Percentiles rank a stretch among this genome's conserved stretches.
These are phyloP conservation scores for Chitala chitala DNA, from an alignment of 2,113 vertebrate genomes.

Conservation along the genomic window DNA sequence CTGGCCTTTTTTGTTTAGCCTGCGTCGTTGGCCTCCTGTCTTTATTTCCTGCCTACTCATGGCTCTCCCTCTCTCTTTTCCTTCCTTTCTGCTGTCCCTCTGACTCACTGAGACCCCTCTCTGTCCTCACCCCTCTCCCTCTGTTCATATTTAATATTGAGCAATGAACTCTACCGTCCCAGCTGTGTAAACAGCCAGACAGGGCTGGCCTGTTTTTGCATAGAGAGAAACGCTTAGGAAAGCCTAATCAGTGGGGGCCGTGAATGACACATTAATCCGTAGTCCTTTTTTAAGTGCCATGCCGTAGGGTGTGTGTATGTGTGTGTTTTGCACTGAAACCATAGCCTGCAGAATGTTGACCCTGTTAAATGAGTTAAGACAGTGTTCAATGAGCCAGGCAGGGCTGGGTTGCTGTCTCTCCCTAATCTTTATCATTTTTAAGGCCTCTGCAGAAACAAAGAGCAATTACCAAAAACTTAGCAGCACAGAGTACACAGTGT, in stretches of 20 bases:
- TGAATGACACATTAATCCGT: constrained; percentile 36
- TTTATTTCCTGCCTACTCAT: not conserved
- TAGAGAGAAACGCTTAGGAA: constrained; percentile 37
- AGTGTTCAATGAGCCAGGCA: not conserved
- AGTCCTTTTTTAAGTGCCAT: constrained; percentile 48
- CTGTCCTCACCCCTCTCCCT: not conserved
- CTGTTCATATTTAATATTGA: constrained; percentile 66
- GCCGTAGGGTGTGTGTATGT: constrained; percentile 27
- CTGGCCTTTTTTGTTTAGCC: constrained; percentile 20
- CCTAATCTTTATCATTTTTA: not conserved
- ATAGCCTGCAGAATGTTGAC: constrained; percentile 58
- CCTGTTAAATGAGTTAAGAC: constrained; percentile 24
- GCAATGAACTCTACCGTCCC: constrained; percentile 62
- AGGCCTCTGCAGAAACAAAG: not conserved
- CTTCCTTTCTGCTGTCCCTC: not conserved
- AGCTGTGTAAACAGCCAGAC: constrained; percentile 68
- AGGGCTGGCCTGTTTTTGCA: constrained; percentile 49
- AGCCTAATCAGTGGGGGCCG: constrained; percentile 16
- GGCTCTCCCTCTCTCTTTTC: constrained; percentile 3
- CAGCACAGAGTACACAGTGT: too few relatives aligned
- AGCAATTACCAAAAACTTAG: too few relatives aligned
- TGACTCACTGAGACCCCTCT: constrained; percentile 12
- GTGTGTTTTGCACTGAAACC: constrained; percentile 41
- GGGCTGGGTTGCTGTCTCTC: not conserved
- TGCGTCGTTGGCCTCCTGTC: constrained; percentile 6